A percentile compares a stretch with the other conserved stretches of the same genome.
Conservation (phyloP, 2,797 vertebrate species). For the Hydrophis major region DNA sequence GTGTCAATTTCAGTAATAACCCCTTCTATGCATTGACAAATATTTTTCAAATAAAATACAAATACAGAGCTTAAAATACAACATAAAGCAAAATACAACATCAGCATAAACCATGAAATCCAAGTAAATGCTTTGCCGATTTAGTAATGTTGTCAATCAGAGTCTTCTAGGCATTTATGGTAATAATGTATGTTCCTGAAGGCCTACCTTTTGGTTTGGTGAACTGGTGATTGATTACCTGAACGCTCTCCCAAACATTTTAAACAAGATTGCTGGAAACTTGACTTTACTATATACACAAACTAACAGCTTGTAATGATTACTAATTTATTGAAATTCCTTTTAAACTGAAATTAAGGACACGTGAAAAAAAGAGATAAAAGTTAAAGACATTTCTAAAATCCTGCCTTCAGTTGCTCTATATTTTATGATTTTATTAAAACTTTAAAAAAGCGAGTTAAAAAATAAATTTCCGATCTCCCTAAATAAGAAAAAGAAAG, state of each 20-base stretch:
- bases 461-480: no score
- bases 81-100: background rate
- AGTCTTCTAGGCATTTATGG: background rate
- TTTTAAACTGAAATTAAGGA: background rate
- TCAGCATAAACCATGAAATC: background rate
- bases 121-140: background rate
- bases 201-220: background rate
- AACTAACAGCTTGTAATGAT: background rate
- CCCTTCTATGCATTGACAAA: fast-evolving
- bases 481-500: background rate
- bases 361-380: background rate
- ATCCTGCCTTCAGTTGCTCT: background rate
- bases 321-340: background rate
- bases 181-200: background rate
- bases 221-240: background rate
- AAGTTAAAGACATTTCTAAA: background rate
- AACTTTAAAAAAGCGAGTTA: background rate
- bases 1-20: background rate
- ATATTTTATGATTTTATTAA: background rate
- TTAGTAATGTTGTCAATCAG: background rate
- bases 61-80: background rate
- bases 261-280: background rate
- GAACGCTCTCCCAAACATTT: background rate
- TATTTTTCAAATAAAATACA: background rate
- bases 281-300: background rate